Evolutionary conservation across 1,140 invertebrate genomes (phyloP), one percentile per base, ranked within the genome.

Genomic region (Drosophila jambulina): DNA sequence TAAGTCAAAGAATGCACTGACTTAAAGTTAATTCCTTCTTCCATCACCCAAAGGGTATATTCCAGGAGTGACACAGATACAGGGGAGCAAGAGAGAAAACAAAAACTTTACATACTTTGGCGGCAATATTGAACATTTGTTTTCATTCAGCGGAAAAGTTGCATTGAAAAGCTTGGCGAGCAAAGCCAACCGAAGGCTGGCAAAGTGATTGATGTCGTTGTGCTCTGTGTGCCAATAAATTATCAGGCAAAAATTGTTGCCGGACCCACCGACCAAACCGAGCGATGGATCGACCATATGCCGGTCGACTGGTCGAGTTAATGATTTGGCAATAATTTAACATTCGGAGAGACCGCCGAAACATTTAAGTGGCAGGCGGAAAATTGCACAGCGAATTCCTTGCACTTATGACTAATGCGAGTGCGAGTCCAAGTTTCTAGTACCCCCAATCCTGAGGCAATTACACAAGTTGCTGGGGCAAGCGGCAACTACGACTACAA

Each of bases 111-210:
- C 85, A 88, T 88, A 88, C 81, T 85, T 90, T 80, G 83, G 77
- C 81, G 81, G 75, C 85, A 90, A 90, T 88, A 85, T 84, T 90
- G 82, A 90, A 82, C 85, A 90, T 90, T 90, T 90, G 85, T 90
- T 90, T 90, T 90, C 85, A 90, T 90, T 90, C 81, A 85, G 75
- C 71, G 69, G 60, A 80, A 65, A 82, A 79, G 85, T 85, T 90
- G 81, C 85, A 88, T 82, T 90, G 75, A 85, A 88, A 88, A 84
- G 72, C 83, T 64, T 56, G 72, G 70, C 76, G 79, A 79, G 68
- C 58, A 27, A 53, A 54, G 49, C 15, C 65, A 60, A 54, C 51
- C 51, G 29, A 54, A 54, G 67, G 62, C 65, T n/a, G 29, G 29
- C 67, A 75, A 90, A 85, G 85, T 90, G 85, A 90, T 90, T 90